Percentiles rank a stretch among this genome's conserved stretches.
These are phyloP conservation scores for Scalopus aquaticus DNA, from an alignment of 2,113 vertebrate species.

Conservation along the genomic window DNA sequence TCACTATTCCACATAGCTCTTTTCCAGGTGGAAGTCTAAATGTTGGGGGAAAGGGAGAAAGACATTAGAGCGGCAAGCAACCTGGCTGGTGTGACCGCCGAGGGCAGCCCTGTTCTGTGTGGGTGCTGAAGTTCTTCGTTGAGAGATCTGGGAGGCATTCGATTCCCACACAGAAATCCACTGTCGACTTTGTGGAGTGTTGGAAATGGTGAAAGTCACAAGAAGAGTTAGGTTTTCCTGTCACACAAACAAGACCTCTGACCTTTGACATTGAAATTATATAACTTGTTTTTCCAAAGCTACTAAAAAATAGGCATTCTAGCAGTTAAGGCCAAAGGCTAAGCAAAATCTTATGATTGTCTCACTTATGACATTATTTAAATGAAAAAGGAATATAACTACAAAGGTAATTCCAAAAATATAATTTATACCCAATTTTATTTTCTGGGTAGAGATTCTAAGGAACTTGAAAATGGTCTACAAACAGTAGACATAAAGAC, in stretches of 20 bases:
- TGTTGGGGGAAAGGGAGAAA: too few relatives aligned
- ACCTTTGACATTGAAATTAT: neutral
- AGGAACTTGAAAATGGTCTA: neutral
- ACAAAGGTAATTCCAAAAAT: neutral
- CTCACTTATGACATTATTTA: neutral
- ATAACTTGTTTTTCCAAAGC: neutral
- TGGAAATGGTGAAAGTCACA: neutral
- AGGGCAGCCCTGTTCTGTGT: neutral
- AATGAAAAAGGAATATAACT: neutral
- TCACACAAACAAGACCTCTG: too few relatives aligned
- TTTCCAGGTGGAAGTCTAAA: neutral
- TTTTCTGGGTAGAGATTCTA: neutral
- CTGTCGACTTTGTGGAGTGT: neutral
- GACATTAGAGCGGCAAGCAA: accelerated
- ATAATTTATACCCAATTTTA: neutral
- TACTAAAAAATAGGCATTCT: neutral
- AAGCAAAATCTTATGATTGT: neutral
- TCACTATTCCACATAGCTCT: neutral
- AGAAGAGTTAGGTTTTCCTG: too few relatives aligned
- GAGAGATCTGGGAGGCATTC: neutral
- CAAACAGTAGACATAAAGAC: neutral
- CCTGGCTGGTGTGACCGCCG: neutral
- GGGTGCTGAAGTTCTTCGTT: neutral
- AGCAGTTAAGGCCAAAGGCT: neutral
- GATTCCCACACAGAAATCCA: neutral